phyloP scores from a whole-genome alignment of 2,113 vertebrate species.

The Parotia lawesii region DNA sequence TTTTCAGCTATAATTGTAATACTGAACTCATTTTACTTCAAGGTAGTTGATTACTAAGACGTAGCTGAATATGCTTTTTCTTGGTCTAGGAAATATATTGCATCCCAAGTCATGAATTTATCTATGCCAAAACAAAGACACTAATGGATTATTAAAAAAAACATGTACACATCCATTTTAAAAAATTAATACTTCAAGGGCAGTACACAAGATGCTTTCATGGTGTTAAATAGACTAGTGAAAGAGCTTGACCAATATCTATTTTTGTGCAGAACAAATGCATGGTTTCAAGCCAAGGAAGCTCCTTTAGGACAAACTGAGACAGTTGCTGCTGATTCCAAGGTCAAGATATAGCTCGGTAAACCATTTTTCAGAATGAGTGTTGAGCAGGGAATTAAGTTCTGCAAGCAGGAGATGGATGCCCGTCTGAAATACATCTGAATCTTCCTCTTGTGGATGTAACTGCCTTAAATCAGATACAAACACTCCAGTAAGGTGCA shows the following conservation, averaged over 20 bases:
- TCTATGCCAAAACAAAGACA: not conserved
- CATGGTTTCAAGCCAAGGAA: not conserved
- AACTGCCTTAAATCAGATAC: not conserved
- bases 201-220: not conserved
- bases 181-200: not conserved
- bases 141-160: not conserved
- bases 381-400: not conserved
- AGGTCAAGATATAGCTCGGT: not conserved
- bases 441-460: not conserved
- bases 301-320: not conserved
- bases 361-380: not conserved
- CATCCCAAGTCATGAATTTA: not conserved
- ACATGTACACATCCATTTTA: not conserved
- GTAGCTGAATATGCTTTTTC: not conserved
- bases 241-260: not conserved
- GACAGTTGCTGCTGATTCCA: not conserved
- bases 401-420: not conserved
- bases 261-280: constrained; percentile 1
- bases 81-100: not conserved
- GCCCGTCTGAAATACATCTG: not conserved
- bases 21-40: not conserved
- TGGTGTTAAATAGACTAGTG: not conserved
- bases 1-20: not conserved
- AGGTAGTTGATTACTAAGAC: not conserved
- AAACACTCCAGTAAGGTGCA: not conserved